Evolutionary conservation across 2,113 vertebrate species (phyloP).

Genomic region (Recurvirostra avosetta): DNA sequence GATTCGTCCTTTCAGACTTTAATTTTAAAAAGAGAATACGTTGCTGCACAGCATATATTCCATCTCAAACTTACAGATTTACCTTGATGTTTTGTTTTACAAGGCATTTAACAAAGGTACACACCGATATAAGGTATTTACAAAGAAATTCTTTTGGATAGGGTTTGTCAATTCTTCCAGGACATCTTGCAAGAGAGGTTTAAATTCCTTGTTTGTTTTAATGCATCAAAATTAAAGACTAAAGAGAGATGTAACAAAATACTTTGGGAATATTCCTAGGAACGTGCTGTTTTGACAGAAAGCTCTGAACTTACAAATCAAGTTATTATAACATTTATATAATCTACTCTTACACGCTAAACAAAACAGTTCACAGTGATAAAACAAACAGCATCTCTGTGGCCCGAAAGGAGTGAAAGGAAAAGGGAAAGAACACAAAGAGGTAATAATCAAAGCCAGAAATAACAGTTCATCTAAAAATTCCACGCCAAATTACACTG

Average conservation of each 20-base stretch:
- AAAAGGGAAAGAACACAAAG: neutral
- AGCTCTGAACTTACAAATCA: neutral
- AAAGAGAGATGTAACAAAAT: neutral
- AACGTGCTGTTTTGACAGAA: conserved; percentile 16
- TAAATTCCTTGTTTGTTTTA: neutral
- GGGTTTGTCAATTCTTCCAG: neutral
- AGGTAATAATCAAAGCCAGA: neutral
- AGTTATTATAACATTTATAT: conserved; percentile 17
- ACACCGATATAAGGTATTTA: neutral
- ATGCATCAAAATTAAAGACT: neutral
- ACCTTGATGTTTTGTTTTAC: neutral
- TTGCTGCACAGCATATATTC: neutral
- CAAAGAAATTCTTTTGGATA: neutral
- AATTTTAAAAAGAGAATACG: neutral
- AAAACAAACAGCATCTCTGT: neutral
- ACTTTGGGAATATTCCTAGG: neutral
- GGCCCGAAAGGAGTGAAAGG: neutral
- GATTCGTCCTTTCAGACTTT: neutral
- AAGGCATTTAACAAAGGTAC: neutral
- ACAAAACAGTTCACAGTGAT: neutral
- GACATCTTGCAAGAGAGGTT: neutral
- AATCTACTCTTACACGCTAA: neutral
- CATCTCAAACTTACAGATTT: neutral
- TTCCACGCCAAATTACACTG: neutral
- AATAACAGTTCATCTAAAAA: neutral